Conservation (phyloP, 35 echinoderm and acorn worm genomes). For the Strongylocentrotus purpuratus region DNA sequence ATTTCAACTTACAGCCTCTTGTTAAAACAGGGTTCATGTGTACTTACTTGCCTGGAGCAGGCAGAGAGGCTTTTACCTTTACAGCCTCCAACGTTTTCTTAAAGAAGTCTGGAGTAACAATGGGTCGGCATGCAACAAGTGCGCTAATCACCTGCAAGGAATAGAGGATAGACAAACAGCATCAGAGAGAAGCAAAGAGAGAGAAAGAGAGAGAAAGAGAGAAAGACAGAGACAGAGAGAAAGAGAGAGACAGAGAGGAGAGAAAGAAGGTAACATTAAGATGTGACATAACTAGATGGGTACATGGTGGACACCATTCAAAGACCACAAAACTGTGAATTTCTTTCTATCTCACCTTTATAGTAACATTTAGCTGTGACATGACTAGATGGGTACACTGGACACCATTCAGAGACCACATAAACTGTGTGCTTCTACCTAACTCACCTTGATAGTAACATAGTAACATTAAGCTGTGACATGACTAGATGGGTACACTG, state of each 20-base stretch:
- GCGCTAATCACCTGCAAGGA: constrained; percentile 74
- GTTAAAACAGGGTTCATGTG: background rate
- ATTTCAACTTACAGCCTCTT: too few species aligned
- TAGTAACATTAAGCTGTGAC: too few species aligned
- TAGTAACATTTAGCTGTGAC: too few species aligned
- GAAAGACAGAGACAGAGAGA: background rate
- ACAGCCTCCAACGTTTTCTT: constrained; percentile 52
- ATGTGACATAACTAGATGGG: constrained; percentile 80
- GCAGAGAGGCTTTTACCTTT: background rate
- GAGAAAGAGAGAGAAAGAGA: background rate
- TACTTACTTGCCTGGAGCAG: background rate
- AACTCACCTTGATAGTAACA: background rate
- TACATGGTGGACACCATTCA: constrained; percentile 83
- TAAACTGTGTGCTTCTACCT: too few species aligned
- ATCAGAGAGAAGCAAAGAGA: background rate
- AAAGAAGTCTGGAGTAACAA: constrained; percentile 75
- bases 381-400: too few species aligned
- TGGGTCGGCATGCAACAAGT: constrained; percentile 69
- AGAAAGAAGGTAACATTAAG: constrained; percentile 62
- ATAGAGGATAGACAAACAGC: background rate
- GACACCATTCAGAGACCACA: too few species aligned
- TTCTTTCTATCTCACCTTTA: too few species aligned
- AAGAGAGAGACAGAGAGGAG: background rate
- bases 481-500: too few species aligned
- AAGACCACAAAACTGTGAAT: constrained; percentile 55